These are phyloP conservation scores for Rhamnusium bicolor DNA, from an alignment of 2,888 invertebrate genomes.

Conservation along the genomic window DNA sequence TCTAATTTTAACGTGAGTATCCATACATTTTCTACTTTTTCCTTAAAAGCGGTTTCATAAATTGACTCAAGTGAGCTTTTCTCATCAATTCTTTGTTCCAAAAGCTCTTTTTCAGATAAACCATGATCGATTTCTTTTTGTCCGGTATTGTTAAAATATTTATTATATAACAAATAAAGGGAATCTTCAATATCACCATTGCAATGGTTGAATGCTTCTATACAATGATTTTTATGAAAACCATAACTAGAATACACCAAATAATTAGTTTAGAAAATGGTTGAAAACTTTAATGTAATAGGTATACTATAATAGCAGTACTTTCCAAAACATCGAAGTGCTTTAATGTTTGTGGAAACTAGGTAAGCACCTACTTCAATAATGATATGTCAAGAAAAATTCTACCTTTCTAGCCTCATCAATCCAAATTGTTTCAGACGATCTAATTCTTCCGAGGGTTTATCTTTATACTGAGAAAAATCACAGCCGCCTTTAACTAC, in stretches of 20 bases:
- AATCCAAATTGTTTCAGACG: constrained; percentile 81
- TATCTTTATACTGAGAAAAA: constrained; percentile 76
- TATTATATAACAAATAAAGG: constrained; percentile 79
- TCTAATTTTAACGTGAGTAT: constrained; percentile 79
- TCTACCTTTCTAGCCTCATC: constrained; percentile 80
- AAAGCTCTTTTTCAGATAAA: constrained; percentile 73
- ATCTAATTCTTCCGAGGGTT: constrained; percentile 76
- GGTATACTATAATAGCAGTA: too few species aligned
- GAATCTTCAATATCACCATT: constrained; percentile 82
- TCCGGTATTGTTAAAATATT: constrained; percentile 76
- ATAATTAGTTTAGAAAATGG: too few species aligned
- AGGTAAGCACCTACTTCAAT: too few species aligned
- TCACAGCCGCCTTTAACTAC: constrained; percentile 82
- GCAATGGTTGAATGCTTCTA: constrained; percentile 81
- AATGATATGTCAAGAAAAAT: not conserved
- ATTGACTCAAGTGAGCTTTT: constrained; percentile 84
- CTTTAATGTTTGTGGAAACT: too few species aligned
- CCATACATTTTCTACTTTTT: constrained; percentile 84
- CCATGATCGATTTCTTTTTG: constrained; percentile 64
- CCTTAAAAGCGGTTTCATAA: constrained; percentile 80
- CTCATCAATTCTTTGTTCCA: constrained; percentile 81
- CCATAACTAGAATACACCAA: constrained; percentile 78
- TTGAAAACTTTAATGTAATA: too few species aligned
- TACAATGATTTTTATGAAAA: constrained; percentile 82
- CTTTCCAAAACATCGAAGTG: too few species aligned